Percentiles rank a stretch among this genome's conserved stretches.
Evolutionary conservation across 2,888 invertebrate genomes (phyloP).

Genomic region (Limnephilus lunatus): DNA sequence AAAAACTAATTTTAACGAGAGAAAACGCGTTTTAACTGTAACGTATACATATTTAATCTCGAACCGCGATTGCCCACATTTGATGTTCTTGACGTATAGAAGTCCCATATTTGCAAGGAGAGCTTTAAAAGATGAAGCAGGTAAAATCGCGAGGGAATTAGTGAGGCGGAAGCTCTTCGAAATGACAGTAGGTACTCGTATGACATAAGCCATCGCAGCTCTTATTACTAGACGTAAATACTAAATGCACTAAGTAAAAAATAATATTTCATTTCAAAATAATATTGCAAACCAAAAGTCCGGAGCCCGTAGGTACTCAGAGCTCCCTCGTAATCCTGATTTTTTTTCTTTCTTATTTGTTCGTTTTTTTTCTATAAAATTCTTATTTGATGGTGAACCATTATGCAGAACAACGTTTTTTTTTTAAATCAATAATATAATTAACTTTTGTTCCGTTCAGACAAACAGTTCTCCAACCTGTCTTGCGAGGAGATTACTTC

Average conservation of each 20-base stretch:
- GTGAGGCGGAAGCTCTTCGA: not conserved
- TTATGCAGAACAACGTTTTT: too few species aligned
- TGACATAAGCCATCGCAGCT: not conserved
- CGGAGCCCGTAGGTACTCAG: not conserved
- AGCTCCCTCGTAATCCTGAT: not conserved
- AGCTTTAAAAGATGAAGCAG: constrained; percentile 7
- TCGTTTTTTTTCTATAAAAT: not conserved
- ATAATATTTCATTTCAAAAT: too few species aligned
- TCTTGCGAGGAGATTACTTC: too few species aligned
- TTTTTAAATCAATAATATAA: too few species aligned
- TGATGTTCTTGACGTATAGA: not conserved
- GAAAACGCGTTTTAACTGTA: too few species aligned
- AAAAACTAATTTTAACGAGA: too few species aligned
- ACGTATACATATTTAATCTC: not conserved
- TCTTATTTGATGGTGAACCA: not conserved
- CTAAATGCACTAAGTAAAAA: not conserved
- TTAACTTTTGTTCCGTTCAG: too few species aligned
- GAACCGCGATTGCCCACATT: not conserved
- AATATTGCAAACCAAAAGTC: not conserved
- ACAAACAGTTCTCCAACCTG: too few species aligned
- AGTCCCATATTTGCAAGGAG: not conserved
- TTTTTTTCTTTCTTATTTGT: not conserved
- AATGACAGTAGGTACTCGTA: not conserved
- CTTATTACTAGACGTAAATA: not conserved
- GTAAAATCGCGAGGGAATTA: not conserved